These are phyloP conservation scores for Spilogale gracilis DNA, from an alignment of 2,113 vertebrate genomes.

Conservation along the genomic window DNA sequence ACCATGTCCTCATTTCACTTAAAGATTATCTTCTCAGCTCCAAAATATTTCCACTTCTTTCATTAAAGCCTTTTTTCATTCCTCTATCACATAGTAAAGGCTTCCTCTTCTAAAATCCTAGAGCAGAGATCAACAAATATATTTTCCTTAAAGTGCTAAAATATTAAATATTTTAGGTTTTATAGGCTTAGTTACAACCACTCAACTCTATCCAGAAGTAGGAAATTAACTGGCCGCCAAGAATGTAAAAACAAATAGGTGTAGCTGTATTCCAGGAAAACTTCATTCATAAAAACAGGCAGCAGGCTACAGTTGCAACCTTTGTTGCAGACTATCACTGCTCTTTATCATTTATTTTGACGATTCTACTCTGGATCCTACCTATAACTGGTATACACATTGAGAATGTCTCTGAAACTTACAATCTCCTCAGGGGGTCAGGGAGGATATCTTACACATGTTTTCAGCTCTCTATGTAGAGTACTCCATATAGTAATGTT, in stretches of 20 bases:
- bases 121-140: background rate
- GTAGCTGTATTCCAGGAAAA: background rate
- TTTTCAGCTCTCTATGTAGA: background rate
- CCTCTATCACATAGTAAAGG: background rate
- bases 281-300: background rate
- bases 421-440: background rate
- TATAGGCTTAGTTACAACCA: background rate
- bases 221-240: background rate
- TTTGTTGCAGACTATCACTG: background rate
- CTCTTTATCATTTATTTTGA: constrained; percentile 34
- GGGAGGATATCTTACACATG: background rate
- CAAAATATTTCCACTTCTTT: background rate
- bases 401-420: background rate
- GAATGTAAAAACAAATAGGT: background rate
- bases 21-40: background rate
- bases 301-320: background rate
- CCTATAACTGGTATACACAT: background rate
- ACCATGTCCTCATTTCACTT: background rate
- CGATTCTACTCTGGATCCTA: background rate
- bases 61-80: background rate
- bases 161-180: background rate
- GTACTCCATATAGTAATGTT: background rate
- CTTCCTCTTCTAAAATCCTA: background rate
- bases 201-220: background rate
- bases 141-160: background rate